phyloP scores from a whole-genome alignment of 2,113 vertebrate species.

The Pyxicephalus adspersus region DNA sequence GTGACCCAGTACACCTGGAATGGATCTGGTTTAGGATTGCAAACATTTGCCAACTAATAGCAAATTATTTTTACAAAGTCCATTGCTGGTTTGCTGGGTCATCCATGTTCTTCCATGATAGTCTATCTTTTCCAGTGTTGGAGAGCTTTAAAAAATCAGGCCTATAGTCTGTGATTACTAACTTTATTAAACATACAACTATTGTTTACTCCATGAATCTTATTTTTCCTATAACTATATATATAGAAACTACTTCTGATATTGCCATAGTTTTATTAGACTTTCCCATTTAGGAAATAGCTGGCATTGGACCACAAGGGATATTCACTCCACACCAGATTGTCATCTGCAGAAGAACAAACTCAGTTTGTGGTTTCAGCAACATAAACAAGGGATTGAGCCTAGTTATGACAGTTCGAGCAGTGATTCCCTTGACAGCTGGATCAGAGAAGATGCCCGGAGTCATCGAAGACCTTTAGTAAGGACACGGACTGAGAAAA shows the following conservation, averaged over 20 bases:
- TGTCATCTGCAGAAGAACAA: conserved; percentile 54
- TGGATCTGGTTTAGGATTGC: no score
- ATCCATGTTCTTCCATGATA: no score
- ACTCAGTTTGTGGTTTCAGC: conserved; percentile 67
- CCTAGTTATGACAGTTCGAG: conserved; percentile 76
- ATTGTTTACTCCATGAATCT: no score
- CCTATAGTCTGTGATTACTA: no score
- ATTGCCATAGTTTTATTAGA: neutral
- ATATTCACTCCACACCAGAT: conserved; percentile 5
- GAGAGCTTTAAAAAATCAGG: no score
- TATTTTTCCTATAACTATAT: no score
- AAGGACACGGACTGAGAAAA: conserved; percentile 75
- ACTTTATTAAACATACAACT: no score
- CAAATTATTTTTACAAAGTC: no score
- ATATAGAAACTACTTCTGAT: neutral
- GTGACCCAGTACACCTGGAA: no score
- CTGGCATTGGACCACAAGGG: conserved; percentile 25
- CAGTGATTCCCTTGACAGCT: conserved; percentile 67
- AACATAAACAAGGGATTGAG: conserved; percentile 64
- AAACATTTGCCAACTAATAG: no score
- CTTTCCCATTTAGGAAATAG: conserved; percentile 59
- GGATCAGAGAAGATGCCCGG: conserved; percentile 52
- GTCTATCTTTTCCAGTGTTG: no score
- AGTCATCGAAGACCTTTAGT: conserved; percentile 59
- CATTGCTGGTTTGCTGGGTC: no score